Percentiles rank a stretch among this genome's conserved stretches.
Conservation (phyloP, 2,797 vertebrate genomes). For the Dicrostonyx torquatus region DNA sequence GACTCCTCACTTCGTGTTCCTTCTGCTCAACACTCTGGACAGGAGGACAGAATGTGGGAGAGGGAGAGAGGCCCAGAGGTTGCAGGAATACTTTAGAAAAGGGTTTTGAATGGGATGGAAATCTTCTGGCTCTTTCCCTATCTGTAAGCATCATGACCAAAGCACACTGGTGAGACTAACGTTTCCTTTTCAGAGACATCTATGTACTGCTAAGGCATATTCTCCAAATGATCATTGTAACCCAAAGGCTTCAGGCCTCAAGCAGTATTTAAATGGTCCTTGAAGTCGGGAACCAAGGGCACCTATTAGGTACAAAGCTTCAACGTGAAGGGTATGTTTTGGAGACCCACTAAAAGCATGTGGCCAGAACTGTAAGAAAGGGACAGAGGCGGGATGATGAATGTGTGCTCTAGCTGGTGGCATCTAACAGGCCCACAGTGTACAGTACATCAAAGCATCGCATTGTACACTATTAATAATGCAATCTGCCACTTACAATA, state of each 20-base stretch:
- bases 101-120: not conserved
- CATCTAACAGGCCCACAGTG: not conserved
- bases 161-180: not conserved
- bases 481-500: not conserved
- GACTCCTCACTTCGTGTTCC: not conserved
- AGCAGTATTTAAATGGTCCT: not conserved
- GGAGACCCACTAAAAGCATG: not conserved
- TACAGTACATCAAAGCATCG: not conserved
- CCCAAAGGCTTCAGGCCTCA: conserved; percentile 19
- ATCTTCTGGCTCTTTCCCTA: not conserved
- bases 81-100: not conserved
- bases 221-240: not conserved
- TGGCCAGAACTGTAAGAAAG: not conserved
- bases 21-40: not conserved
- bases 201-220: not conserved
- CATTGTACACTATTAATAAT: not conserved
- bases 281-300: not conserved
- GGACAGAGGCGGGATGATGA: too few relatives aligned
- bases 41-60: not conserved
- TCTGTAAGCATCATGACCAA: not conserved
- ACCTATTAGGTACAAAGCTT: not conserved
- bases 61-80: not conserved
- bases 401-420: not conserved
- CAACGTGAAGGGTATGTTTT: not conserved
- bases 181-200: not conserved